Conservation (phyloP, 2,113 vertebrate species). For the Corythornis madagascariensis region DNA sequence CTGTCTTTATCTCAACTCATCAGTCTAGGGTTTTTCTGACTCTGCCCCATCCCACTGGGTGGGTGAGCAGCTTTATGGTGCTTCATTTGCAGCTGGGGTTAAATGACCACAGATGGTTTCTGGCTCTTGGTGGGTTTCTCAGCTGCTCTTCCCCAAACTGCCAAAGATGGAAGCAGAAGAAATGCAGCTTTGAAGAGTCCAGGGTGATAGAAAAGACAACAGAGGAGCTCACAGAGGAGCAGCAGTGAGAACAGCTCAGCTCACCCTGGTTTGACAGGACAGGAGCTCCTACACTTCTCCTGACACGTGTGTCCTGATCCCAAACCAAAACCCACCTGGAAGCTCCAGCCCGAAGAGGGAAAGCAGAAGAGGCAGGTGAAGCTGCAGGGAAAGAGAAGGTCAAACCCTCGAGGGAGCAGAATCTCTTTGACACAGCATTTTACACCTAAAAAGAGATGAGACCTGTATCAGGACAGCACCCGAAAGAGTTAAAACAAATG, state of each 20-base stretch:
- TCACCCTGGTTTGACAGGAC: neutral
- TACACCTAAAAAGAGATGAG: fast-evolving
- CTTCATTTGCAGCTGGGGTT: too few species aligned
- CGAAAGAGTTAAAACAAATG: conserved; percentile 9
- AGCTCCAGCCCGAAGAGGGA: neutral
- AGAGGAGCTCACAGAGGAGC: neutral
- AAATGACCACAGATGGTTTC: too few species aligned
- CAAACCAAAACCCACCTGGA: neutral
- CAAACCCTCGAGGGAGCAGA: neutral
- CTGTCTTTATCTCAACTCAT: too few species aligned
- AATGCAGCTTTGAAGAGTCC: neutral
- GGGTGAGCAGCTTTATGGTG: too few species aligned
- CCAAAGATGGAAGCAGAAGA: neutral
- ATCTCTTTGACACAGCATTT: neutral
- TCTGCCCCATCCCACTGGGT: too few species aligned
- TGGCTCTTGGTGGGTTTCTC: too few species aligned
- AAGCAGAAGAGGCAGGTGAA: neutral
- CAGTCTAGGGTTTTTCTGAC: too few species aligned
- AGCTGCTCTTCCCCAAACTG: neutral
- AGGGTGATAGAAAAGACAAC: too few species aligned
- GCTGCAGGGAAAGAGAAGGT: neutral
- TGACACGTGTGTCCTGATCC: neutral
- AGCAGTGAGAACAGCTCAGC: neutral
- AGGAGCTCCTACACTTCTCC: neutral
- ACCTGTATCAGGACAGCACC: neutral